Evolutionary conservation across 2,113 vertebrate genomes (phyloP).

Genomic region (Bothrops jararaca): DNA sequence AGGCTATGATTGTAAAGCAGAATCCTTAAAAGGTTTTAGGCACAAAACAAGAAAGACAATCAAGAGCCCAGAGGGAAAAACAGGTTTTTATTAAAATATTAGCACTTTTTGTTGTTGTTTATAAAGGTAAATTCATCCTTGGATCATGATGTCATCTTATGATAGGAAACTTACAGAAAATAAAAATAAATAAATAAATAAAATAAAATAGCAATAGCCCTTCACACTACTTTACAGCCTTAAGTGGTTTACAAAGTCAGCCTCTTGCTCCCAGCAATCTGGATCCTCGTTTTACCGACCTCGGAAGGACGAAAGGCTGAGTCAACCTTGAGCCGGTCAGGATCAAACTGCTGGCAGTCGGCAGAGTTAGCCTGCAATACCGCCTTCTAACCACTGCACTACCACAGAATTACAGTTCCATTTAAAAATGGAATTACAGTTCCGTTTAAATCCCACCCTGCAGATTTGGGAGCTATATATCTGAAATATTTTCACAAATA

Average conservation of each 20-base stretch:
- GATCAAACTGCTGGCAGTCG: neutral
- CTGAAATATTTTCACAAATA: neutral
- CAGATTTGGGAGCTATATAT: neutral
- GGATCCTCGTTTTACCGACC: neutral
- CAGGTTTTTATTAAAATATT: slow-evolving; percentile 14
- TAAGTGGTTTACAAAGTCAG: neutral
- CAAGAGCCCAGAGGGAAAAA: neutral
- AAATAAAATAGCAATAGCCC: too few relatives aligned
- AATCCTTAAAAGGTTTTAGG: neutral
- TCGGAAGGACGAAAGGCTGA: neutral
- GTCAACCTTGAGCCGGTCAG: neutral
- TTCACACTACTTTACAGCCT: neutral
- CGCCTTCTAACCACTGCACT: neutral
- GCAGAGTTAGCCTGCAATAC: neutral
- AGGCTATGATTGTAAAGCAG: neutral
- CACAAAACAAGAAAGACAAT: neutral
- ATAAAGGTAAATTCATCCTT: slow-evolving; percentile 1
- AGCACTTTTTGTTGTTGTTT: slow-evolving; percentile 15
- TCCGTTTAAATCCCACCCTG: neutral
- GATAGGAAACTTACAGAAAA: neutral
- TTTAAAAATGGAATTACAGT: neutral
- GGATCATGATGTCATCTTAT: slow-evolving; percentile 5
- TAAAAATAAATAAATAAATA: too few relatives aligned
- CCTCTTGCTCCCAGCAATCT: neutral
- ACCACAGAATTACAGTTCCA: neutral